Conservation (phyloP, 1,140 invertebrate genomes). For the Macrosteles quadrilineatus region DNA sequence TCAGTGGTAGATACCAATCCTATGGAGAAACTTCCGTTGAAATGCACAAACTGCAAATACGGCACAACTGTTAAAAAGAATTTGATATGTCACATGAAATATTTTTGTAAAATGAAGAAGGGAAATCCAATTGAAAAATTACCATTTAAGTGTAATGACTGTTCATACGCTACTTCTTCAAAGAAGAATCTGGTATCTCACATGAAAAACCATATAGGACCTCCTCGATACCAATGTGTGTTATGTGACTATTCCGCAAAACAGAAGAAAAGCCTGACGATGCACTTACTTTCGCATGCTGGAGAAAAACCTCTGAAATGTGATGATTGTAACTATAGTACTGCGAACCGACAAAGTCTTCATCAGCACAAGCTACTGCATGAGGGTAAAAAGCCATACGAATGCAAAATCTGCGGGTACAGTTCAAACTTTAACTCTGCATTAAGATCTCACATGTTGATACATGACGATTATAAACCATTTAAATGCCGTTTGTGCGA, state of each 20-base stretch:
- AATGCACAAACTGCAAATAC: conserved; percentile 1
- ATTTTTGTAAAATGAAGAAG: conserved; percentile 7
- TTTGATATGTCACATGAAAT: background rate
- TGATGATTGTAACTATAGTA: background rate
- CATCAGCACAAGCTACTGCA: background rate
- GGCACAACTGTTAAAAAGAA: conserved; percentile 12
- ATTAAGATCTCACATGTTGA: conserved; percentile 31
- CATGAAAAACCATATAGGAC: conserved; percentile 2
- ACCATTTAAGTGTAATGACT: conserved; percentile 14
- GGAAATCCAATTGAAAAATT: conserved; percentile 4
- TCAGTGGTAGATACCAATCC: background rate
- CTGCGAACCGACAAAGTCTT: background rate
- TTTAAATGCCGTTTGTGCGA: conserved; percentile 18
- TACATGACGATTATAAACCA: conserved; percentile 32
- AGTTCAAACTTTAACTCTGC: conserved; percentile 15
- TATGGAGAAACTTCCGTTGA: conserved; percentile 11
- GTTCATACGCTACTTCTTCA: background rate
- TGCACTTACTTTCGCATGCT: conserved; percentile 9
- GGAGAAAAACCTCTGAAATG: conserved; percentile 2
- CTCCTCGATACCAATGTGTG: conserved; percentile 1
- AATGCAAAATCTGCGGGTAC: background rate
- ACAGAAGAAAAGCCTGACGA: conserved; percentile 2
- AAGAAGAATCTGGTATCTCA: conserved; percentile 14
- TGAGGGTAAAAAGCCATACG: conserved; percentile 1
- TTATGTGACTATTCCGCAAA: conserved; percentile 10